Conservation (phyloP, 2,113 vertebrate genomes). For the Pseudopipra pipra region DNA sequence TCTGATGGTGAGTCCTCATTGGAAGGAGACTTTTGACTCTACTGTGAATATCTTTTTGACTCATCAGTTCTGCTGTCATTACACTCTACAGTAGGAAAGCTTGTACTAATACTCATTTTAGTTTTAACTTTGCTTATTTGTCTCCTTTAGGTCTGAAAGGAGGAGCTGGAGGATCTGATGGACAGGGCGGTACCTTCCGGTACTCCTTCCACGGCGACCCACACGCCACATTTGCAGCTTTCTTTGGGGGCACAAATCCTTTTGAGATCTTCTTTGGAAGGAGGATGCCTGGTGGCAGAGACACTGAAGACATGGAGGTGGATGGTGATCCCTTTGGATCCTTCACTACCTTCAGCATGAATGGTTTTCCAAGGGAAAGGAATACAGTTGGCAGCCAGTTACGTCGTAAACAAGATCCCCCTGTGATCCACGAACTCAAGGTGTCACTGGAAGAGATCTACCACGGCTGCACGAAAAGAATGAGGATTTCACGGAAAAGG, state of each 20-base stretch:
- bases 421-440: slow-evolving; percentile 92
- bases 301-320: slow-evolving; percentile 95
- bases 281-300: slow-evolving; percentile 85
- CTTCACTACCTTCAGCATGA: slow-evolving; percentile 91
- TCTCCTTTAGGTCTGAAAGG: slow-evolving; percentile 87
- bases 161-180: slow-evolving; percentile 87
- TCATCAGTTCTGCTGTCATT: background rate
- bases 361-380: slow-evolving; percentile 93
- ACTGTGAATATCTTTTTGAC: background rate
- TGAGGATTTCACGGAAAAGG: slow-evolving; percentile 96
- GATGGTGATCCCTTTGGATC: slow-evolving; percentile 92
- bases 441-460: slow-evolving; percentile 96
- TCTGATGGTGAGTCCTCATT: background rate
- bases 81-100: background rate
- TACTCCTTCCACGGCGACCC: slow-evolving; percentile 98
- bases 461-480: slow-evolving; percentile 92
- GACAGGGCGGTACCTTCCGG: slow-evolving; percentile 89
- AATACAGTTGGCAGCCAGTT: slow-evolving; percentile 84
- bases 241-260: slow-evolving; percentile 95
- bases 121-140: background rate
- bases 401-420: slow-evolving; percentile 92
- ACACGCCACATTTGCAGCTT: slow-evolving; percentile 96
- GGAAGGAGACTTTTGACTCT: background rate
- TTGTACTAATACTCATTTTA: background rate
- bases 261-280: slow-evolving; percentile 98